Evolutionary conservation across 2,888 invertebrate genomes (phyloP).

Genomic region (Cataglyphis rosenhaueri): DNA sequence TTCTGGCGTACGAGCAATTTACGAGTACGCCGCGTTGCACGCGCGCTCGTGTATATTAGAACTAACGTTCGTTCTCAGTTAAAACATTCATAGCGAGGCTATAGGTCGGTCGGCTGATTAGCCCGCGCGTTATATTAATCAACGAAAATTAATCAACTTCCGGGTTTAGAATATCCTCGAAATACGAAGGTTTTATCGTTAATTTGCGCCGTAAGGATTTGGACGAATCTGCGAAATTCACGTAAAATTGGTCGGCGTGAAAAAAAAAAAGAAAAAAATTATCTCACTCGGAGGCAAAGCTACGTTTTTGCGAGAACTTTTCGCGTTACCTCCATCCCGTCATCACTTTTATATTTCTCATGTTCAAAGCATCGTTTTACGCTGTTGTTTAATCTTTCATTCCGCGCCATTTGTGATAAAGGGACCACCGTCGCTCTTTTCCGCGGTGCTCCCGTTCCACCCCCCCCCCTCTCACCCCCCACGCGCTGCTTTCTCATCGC

Average conservation of each 20-base stretch:
- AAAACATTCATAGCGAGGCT: constrained; percentile 67
- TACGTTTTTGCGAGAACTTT: constrained; percentile 8
- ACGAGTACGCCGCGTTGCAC: constrained; percentile 32
- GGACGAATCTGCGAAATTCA: neutral
- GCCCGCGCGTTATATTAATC: constrained; percentile 56
- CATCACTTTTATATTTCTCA: constrained; percentile 26
- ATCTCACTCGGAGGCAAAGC: neutral
- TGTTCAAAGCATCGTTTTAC: constrained; percentile 64
- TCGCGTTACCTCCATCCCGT: neutral
- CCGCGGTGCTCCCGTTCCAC: constrained; percentile 34
- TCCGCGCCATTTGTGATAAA: constrained; percentile 83
- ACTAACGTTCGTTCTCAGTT: constrained; percentile 63
- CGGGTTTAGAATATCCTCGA: constrained; percentile 43
- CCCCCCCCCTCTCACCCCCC: too few relatives aligned
- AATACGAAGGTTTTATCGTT: constrained; percentile 32
- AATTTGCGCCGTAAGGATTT: neutral
- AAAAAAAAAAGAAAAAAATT: neutral
- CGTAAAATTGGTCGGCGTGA: neutral
- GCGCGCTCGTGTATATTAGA: constrained; percentile 63
- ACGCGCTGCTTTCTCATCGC: constrained; percentile 72
- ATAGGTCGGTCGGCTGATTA: constrained; percentile 61
- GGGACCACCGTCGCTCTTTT: constrained; percentile 70
- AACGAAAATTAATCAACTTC: constrained; percentile 66
- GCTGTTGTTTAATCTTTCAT: constrained; percentile 84
- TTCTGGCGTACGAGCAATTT: constrained; percentile 58